These are phyloP conservation scores for Zootoca vivipara DNA, from an alignment of 2,113 vertebrate species.

Conservation along the genomic window DNA sequence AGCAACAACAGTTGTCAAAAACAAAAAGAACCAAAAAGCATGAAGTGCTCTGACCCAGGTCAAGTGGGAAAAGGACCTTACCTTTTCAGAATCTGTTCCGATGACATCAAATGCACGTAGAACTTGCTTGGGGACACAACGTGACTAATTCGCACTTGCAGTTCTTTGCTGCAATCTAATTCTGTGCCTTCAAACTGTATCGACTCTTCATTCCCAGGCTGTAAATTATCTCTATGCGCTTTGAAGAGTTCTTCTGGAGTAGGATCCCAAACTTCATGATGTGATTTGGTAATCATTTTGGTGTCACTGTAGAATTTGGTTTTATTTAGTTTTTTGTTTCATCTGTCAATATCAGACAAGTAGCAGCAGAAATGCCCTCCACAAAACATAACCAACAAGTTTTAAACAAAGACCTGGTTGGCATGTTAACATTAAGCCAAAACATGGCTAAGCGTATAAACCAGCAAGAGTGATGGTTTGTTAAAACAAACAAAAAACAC, in stretches of 20 bases:
- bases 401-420: not conserved
- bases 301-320: constrained; percentile 56
- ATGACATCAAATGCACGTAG: constrained; percentile 80
- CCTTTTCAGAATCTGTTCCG: constrained; percentile 82
- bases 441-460: no score
- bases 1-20: no score
- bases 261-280: constrained; percentile 76
- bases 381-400: not conserved
- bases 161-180: constrained; percentile 67
- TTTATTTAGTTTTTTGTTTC: not conserved
- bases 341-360: not conserved
- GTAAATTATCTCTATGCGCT: constrained; percentile 45
- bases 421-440: no score
- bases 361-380: not conserved
- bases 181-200: constrained; percentile 51
- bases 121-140: constrained; percentile 89
- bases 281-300: constrained; percentile 40
- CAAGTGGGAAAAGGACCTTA: constrained; percentile 52
- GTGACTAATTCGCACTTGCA: constrained; percentile 80
- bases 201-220: constrained; percentile 12
- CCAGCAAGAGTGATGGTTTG: no score
- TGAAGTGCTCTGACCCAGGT: no score
- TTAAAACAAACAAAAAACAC: no score
- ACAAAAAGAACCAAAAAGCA: no score
- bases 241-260: constrained; percentile 66